A percentile compares a stretch with the other conserved stretches of the same genome.
phyloP scores from a whole-genome alignment of 2,888 invertebrate species.

The Chrysotoxum bicinctum region DNA sequence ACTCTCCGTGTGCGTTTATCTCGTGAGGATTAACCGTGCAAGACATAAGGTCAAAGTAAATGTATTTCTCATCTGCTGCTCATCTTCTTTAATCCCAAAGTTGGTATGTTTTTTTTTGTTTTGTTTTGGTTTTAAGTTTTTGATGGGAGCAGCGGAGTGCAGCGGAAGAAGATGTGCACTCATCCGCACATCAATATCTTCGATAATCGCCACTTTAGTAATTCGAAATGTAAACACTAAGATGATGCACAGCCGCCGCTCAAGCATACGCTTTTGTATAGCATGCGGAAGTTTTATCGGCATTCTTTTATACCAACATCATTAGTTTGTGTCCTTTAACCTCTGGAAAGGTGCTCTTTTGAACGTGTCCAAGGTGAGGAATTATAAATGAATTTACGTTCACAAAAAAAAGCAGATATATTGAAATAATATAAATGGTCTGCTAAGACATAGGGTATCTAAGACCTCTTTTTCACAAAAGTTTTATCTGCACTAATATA shows the following conservation, averaged over 20 bases:
- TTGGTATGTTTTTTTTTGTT: slow-evolving; percentile 18
- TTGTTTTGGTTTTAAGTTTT: neutral
- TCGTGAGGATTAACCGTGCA: slow-evolving; percentile 67
- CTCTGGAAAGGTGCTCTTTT: slow-evolving; percentile 46
- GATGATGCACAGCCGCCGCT: slow-evolving; percentile 7
- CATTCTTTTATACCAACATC: slow-evolving; percentile 70
- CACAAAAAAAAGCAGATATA: neutral
- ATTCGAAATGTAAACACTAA: slow-evolving; percentile 69
- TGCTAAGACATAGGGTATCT: neutral
- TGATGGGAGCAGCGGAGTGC: neutral
- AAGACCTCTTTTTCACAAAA: neutral
- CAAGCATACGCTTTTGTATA: slow-evolving; percentile 28
- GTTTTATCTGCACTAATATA: too few relatives aligned
- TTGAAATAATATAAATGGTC: neutral
- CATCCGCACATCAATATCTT: slow-evolving; percentile 71
- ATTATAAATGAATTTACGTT: slow-evolving; percentile 53
- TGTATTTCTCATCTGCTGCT: slow-evolving; percentile 71
- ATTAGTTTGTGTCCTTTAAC: slow-evolving; percentile 71
- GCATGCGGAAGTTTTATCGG: slow-evolving; percentile 72
- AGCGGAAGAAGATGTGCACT: slow-evolving; percentile 41
- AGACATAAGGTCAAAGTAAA: slow-evolving; percentile 70
- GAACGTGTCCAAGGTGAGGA: slow-evolving; percentile 69
- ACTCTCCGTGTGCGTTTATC: slow-evolving; percentile 65
- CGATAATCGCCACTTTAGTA: slow-evolving; percentile 72
- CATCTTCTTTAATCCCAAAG: slow-evolving; percentile 54